phyloP scores from a whole-genome alignment of 2,888 invertebrate genomes.

The Limenitis camilla region DNA sequence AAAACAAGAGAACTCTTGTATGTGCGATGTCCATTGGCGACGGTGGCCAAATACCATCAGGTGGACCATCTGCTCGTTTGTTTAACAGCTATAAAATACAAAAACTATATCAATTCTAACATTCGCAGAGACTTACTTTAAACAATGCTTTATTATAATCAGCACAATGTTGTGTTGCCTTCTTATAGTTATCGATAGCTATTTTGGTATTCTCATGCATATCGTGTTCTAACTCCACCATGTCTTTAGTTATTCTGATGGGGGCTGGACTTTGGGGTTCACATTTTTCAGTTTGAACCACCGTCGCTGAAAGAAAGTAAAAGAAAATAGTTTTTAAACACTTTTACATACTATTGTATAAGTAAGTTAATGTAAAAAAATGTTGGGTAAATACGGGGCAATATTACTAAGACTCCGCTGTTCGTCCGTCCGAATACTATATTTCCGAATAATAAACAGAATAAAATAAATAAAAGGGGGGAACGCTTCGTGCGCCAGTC shows the following conservation, averaged over 20 bases:
- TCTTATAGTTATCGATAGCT: slow-evolving; percentile 80
- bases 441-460: too few relatives aligned
- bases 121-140: slow-evolving; percentile 35
- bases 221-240: slow-evolving; percentile 61
- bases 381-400: too few relatives aligned
- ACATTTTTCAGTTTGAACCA: slow-evolving; percentile 57
- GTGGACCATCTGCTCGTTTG: too few relatives aligned
- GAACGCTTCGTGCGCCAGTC: too few relatives aligned
- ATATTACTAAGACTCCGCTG: too few relatives aligned
- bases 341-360: neutral
- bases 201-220: slow-evolving; percentile 66
- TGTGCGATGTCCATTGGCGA: too few relatives aligned
- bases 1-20: too few relatives aligned
- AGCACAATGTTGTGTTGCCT: slow-evolving; percentile 75
- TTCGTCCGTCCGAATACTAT: too few relatives aligned
- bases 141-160: slow-evolving; percentile 67
- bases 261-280: slow-evolving; percentile 34
- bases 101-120: too few relatives aligned
- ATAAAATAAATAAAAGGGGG: too few relatives aligned
- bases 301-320: slow-evolving; percentile 37
- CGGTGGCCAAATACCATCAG: too few relatives aligned
- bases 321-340: neutral
- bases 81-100: too few relatives aligned
- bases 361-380: neutral
- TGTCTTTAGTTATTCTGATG: slow-evolving; percentile 55